These are phyloP conservation scores for Mya arenaria DNA, from an alignment of 1,140 invertebrate genomes.

Conservation along the genomic window DNA sequence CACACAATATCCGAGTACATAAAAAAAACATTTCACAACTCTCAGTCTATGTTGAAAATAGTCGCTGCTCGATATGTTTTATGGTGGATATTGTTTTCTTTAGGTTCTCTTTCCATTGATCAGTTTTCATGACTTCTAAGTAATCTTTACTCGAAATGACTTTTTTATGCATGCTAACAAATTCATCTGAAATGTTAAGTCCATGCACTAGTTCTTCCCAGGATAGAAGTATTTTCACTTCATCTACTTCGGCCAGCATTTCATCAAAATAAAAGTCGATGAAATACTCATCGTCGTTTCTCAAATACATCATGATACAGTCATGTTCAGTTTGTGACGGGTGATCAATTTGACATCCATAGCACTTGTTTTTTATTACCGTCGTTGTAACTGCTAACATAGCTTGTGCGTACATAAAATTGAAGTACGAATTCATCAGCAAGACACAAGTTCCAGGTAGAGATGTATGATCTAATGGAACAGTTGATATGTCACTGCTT, in stretches of 20 bases:
- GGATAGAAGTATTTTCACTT: slow-evolving; percentile 6
- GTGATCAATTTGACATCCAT: slow-evolving; percentile 27
- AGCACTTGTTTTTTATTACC: slow-evolving; percentile 29
- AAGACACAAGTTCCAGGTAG: slow-evolving; percentile 4
- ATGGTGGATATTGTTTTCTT: slow-evolving; percentile 24
- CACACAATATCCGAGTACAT: background rate
- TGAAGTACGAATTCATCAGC: slow-evolving; percentile 39
- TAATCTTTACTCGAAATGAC: slow-evolving; percentile 22
- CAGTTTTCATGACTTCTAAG: slow-evolving; percentile 30
- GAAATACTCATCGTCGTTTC: slow-evolving; percentile 13
- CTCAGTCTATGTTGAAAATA: background rate
- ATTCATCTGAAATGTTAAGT: background rate
- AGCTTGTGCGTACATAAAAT: slow-evolving; percentile 37
- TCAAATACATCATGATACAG: slow-evolving; percentile 7
- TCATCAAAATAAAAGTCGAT: slow-evolving; percentile 40
- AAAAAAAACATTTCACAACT: background rate
- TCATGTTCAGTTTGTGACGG: slow-evolving; percentile 28
- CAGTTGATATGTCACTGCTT: background rate
- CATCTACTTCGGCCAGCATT: slow-evolving; percentile 32
- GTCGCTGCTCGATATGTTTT: background rate
- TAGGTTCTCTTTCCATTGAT: slow-evolving; percentile 34
- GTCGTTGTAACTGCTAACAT: slow-evolving; percentile 1
- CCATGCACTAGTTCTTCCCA: slow-evolving; percentile 9
- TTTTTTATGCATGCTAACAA: slow-evolving; percentile 16
- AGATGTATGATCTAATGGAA: background rate